Conservation (phyloP, 2,797 vertebrate species). For the Vultur gryphus region DNA sequence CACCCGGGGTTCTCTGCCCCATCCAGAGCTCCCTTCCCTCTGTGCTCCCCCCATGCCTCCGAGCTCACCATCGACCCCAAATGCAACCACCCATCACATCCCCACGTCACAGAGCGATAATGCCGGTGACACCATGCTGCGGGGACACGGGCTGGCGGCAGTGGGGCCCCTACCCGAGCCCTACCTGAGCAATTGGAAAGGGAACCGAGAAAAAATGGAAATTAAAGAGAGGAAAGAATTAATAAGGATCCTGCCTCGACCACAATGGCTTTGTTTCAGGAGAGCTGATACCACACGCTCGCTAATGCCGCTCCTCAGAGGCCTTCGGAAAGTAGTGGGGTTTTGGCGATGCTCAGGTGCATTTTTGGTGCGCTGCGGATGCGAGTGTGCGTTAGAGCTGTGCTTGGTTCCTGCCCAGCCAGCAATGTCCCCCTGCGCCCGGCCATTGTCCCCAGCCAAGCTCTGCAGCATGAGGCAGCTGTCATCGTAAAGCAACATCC, state of each 20-base stretch:
- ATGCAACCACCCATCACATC: neutral
- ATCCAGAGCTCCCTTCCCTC: neutral
- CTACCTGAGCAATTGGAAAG: neutral
- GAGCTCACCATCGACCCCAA: neutral
- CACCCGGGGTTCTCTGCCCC: neutral
- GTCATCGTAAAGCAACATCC: neutral
- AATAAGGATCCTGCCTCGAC: constrained; percentile 32
- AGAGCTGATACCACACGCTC: constrained; percentile 17
- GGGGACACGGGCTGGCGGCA: neutral
- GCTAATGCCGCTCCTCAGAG: neutral
- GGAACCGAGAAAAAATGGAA: constrained; percentile 8
- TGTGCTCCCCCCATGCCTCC: fast-evolving
- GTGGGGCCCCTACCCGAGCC: neutral
- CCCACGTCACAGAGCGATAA: fast-evolving
- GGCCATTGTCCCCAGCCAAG: neutral
- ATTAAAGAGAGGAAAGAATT: constrained; percentile 48
- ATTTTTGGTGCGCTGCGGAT: neutral
- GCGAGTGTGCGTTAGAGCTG: neutral
- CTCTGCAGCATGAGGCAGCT: neutral
- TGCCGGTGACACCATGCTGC: fast-evolving
- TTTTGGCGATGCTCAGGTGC: neutral
- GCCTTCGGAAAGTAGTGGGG: constrained; percentile 11
- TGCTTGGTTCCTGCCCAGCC: neutral
- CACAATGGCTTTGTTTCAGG: constrained; percentile 43
- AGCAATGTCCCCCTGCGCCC: neutral